phyloP scores from a whole-genome alignment of 2,797 vertebrate genomes.

The Cossypha heuglini region DNA sequence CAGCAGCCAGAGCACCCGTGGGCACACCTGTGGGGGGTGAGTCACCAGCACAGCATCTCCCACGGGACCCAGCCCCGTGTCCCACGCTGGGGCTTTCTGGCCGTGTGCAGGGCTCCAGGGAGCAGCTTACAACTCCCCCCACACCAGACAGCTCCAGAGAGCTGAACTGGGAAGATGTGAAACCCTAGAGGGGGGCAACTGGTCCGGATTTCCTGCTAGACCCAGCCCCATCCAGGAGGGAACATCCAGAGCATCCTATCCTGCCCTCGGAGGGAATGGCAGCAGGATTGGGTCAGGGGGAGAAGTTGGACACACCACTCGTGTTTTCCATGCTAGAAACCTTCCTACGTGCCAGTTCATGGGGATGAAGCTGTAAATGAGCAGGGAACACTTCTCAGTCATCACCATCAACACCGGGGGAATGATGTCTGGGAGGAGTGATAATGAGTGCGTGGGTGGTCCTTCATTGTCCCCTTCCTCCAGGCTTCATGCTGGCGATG shows the following conservation, averaged over 20 bases:
- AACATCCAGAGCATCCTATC: not conserved
- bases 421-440: not conserved
- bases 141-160: not conserved
- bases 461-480: not conserved
- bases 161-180: not conserved
- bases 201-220: not conserved
- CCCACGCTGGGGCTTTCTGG: not conserved
- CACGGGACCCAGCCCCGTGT: fast-evolving
- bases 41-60: not conserved
- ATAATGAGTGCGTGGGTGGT: not conserved
- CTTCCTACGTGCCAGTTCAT: fast-evolving
- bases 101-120: fast-evolving
- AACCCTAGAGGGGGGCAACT: fast-evolving
- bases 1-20: not conserved
- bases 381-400: not conserved
- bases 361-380: not conserved
- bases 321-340: not conserved
- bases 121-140: not conserved
- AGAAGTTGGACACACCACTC: fast-evolving
- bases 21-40: not conserved
- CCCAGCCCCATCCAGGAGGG: not conserved
- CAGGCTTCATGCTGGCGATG: not conserved
- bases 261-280: not conserved
- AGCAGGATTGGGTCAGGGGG: not conserved
- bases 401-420: fast-evolving